A percentile compares a stretch with the other conserved stretches of the same genome.
Evolutionary conservation across 2,113 vertebrate species (phyloP).

Genomic region (Oreochromis tanganicae): DNA sequence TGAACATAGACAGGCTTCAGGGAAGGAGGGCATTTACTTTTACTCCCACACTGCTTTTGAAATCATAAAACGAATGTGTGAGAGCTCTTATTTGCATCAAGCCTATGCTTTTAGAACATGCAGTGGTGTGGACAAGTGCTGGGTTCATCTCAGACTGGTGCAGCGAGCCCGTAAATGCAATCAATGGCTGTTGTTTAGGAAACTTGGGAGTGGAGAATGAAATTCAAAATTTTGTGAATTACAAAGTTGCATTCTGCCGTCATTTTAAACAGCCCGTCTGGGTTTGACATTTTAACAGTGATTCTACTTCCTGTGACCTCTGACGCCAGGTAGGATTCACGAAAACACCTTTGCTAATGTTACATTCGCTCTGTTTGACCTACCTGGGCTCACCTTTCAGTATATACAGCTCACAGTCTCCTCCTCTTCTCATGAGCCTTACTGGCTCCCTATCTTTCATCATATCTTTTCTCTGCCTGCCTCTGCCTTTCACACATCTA

Average conservation of each 20-base stretch:
- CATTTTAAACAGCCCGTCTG: background rate
- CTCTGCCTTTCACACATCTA: background rate
- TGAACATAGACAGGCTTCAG: background rate
- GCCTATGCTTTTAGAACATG: slow-evolving; percentile 19
- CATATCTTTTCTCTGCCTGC: background rate
- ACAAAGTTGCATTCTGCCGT: background rate
- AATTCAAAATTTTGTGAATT: background rate
- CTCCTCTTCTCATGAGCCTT: background rate
- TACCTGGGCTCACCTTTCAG: background rate
- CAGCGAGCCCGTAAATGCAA: background rate
- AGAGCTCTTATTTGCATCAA: slow-evolving; percentile 30
- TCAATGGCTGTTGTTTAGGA: background rate
- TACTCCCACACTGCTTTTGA: slow-evolving; percentile 35
- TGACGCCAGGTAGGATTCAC: background rate
- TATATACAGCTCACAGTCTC: background rate
- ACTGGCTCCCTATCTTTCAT: background rate
- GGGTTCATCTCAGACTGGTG: background rate
- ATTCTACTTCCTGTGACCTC: background rate
- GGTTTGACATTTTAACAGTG: background rate
- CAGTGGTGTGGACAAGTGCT: background rate
- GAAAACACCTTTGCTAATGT: background rate
- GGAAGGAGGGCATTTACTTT: slow-evolving; percentile 11
- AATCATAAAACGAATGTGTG: slow-evolving; percentile 7
- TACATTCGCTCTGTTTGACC: background rate
- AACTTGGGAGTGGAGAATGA: background rate